A percentile compares a stretch with the other conserved stretches of the same genome.
Evolutionary conservation across 1,140 invertebrate species (phyloP).

Genomic region (Meloidogyne floridensis): DNA sequence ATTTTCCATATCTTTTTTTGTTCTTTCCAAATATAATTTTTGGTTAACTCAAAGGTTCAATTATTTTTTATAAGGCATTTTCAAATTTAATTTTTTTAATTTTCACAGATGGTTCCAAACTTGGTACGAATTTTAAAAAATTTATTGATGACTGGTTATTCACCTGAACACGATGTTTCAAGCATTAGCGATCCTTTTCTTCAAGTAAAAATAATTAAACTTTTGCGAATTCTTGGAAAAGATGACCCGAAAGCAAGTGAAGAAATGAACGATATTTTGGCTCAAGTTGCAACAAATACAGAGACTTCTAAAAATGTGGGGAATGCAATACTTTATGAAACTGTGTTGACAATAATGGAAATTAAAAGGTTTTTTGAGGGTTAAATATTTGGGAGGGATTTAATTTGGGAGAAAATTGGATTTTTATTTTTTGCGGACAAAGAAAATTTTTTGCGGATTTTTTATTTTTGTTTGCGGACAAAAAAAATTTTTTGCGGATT

Average conservation of each 20-base stretch:
- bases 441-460: neutral
- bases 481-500: too few species aligned
- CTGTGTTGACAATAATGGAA: constrained; percentile 96
- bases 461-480: too few species aligned
- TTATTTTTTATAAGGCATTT: too few species aligned
- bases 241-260: constrained; percentile 95
- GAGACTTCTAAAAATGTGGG: constrained; percentile 98
- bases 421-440: constrained; percentile 9
- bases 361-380: constrained; percentile 86
- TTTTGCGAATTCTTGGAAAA: constrained; percentile 88
- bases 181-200: constrained; percentile 98
- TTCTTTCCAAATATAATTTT: too few species aligned
- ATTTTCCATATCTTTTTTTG: constrained; percentile 13
- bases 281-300: constrained; percentile 91
- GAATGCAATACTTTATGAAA: constrained; percentile 95
- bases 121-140: constrained; percentile 96
- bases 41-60: too few species aligned
- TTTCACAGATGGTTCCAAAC: constrained; percentile 88
- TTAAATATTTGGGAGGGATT: constrained; percentile 68
- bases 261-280: constrained; percentile 98
- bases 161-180: constrained; percentile 98
- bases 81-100: constrained; percentile 20
- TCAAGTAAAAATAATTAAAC: constrained; percentile 93
- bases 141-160: constrained; percentile 94
- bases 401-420: constrained; percentile 70